Evolutionary conservation across 2,888 invertebrate genomes (phyloP), one percentile per base, ranked within the genome.

Genomic region (Electrophaes corylata): DNA sequence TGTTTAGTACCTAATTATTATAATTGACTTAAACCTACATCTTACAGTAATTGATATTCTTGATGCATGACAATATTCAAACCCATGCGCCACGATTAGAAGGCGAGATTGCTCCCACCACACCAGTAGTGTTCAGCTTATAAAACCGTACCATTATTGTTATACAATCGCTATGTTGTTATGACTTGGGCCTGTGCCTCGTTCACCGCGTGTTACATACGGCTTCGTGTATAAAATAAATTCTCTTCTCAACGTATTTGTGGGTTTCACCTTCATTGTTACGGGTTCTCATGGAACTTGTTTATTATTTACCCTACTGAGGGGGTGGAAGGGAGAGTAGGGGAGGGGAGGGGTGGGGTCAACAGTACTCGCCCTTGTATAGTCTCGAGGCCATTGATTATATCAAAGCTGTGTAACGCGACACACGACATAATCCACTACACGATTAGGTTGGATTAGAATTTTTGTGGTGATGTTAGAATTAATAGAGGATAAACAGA

Each of bases 191-290:
- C 45, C 51, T 29, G 2, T 37, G 19, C 54, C 33, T 46, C 41
- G 33, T 29, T 18, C 53, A 37, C 52, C 57, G 40, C 61, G 57
- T 56, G 57, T 43, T 59, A 56, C 54, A 49, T 49, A 48, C 50
- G 50, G 46, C 31, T 59, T 58, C 52, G 51, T 55, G 58, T 51
- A 40, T 29, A 45, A 56, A 64, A 60, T 58, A 57, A 59, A 59
- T 53, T 55, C 44, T 60, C 59, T 50, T 60, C 49, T 54, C 49
- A 57, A 62, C 49, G 33, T 60, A 57, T 58, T 54, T 49, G 52
- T 45, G 33, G 61, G 52, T 41, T 51, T 47, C 51, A 60, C 60
- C 60, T 57, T 57, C 53, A 50, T 56, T 53, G 55, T 60, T 29
- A 52, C 14, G 44, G 39, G 49, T 44, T 59, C 47, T 51, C 57